Percentiles rank a stretch among this genome's conserved stretches.
phyloP scores from a whole-genome alignment of 2,797 vertebrate genomes.

The Lutjanus campechanus region DNA sequence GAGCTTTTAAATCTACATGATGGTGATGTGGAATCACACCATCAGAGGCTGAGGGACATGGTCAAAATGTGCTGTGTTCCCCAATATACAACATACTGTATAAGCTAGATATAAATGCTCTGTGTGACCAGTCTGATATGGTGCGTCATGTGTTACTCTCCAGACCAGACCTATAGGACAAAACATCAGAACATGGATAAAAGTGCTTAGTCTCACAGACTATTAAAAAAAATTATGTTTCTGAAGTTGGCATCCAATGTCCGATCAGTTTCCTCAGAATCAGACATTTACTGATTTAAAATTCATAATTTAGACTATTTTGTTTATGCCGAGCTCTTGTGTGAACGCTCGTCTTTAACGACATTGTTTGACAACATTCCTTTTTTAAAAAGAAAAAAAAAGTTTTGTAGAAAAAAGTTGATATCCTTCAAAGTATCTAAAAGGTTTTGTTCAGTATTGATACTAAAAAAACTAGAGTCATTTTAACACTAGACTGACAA shows the following conservation, averaged over 20 bases:
- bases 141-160: background rate
- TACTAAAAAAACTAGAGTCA: background rate
- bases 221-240: conserved; percentile 5
- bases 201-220: conserved; percentile 13
- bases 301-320: background rate
- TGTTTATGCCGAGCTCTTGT: background rate
- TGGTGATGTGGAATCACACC: background rate
- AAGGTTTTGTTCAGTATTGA: background rate
- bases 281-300: conserved; percentile 15
- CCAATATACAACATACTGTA: background rate
- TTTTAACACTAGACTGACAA: background rate
- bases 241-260: conserved; percentile 10
- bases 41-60: background rate
- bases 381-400: background rate
- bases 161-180: background rate
- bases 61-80: background rate
- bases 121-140: background rate
- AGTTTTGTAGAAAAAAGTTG: background rate
- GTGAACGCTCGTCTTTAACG: background rate
- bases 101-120: conserved; percentile 5
- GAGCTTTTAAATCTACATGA: background rate
- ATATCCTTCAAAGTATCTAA: background rate
- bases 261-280: background rate
- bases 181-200: background rate
- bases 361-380: background rate